phyloP scores from a whole-genome alignment of 2,113 vertebrate species.

The Piprites chloris region DNA sequence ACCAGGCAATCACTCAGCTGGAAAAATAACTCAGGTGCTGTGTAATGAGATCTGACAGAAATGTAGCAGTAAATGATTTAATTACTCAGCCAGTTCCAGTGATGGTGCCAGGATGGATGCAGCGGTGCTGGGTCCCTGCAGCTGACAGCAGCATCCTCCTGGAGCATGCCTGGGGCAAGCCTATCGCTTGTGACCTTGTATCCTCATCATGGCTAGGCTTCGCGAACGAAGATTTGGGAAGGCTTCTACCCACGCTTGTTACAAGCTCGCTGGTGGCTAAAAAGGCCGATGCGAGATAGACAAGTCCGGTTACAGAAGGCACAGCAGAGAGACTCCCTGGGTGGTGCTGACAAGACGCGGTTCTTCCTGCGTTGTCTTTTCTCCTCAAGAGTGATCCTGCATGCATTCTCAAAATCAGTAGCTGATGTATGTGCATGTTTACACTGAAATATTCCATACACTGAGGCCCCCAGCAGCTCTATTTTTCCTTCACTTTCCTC shows the following conservation, averaged over 20 bases:
- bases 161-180: neutral
- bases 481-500: neutral
- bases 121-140: neutral
- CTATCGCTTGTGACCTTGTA: neutral
- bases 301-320: too few species aligned
- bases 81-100: neutral
- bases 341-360: too few species aligned
- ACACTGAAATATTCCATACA: neutral
- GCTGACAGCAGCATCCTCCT: neutral
- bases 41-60: constrained; percentile 5
- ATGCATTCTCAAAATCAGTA: too few species aligned
- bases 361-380: too few species aligned
- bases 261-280: too few species aligned
- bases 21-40: neutral
- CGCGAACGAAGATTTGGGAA: too few species aligned
- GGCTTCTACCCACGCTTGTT: too few species aligned
- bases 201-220: too few species aligned
- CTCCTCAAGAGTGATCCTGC: too few species aligned
- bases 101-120: neutral
- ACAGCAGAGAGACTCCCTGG: too few species aligned
- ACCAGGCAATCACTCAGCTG: neutral
- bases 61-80: neutral
- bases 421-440: neutral
- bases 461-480: neutral
- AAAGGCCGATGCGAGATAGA: too few species aligned